These are phyloP conservation scores for Chaetodon trifascialis DNA, from an alignment of 2,113 vertebrate species.

Conservation along the genomic window DNA sequence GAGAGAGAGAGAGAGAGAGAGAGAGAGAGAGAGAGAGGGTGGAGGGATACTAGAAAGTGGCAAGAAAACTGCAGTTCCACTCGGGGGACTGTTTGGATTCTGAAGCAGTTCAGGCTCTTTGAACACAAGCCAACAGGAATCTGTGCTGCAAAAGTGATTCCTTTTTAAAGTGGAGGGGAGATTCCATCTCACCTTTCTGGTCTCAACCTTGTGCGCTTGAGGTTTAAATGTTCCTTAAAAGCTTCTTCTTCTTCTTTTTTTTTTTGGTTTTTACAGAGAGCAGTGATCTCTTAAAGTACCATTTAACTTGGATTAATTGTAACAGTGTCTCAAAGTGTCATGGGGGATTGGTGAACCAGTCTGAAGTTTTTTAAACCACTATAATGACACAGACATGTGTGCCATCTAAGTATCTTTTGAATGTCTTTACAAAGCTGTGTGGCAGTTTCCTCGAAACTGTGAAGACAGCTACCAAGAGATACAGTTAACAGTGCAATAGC, in stretches of 20 bases:
- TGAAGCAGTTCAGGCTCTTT: constrained; percentile 60
- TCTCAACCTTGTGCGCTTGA: constrained; percentile 15
- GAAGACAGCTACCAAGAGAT: background rate
- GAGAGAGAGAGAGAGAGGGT: constrained; percentile 1
- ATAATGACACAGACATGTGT: constrained; percentile 16
- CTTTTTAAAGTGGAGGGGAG: constrained; percentile 42
- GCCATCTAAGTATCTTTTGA: background rate
- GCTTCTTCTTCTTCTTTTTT: constrained; percentile 9
- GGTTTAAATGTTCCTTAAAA: constrained; percentile 59
- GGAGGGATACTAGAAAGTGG: constrained; percentile 29
- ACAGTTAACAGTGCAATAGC: background rate
- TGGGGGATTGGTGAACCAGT: constrained; percentile 20
- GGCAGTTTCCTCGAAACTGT: background rate
- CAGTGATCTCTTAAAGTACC: constrained; percentile 33
- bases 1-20: constrained; percentile 34
- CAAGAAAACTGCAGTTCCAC: constrained; percentile 51
- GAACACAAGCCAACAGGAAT: constrained; percentile 65
- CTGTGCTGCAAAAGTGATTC: constrained; percentile 46
- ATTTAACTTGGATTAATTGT: constrained; percentile 64
- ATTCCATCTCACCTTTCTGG: constrained; percentile 57
- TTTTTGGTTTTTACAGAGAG: background rate
- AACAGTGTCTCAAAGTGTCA: constrained; percentile 16
- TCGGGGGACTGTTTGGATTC: constrained; percentile 65
- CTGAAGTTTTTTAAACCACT: constrained; percentile 38
- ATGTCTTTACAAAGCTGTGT: background rate